A percentile compares a stretch with the other conserved stretches of the same genome.
These are phyloP conservation scores for Apamea epomidion DNA, from an alignment of 2,888 invertebrate species.

Conservation along the genomic window DNA sequence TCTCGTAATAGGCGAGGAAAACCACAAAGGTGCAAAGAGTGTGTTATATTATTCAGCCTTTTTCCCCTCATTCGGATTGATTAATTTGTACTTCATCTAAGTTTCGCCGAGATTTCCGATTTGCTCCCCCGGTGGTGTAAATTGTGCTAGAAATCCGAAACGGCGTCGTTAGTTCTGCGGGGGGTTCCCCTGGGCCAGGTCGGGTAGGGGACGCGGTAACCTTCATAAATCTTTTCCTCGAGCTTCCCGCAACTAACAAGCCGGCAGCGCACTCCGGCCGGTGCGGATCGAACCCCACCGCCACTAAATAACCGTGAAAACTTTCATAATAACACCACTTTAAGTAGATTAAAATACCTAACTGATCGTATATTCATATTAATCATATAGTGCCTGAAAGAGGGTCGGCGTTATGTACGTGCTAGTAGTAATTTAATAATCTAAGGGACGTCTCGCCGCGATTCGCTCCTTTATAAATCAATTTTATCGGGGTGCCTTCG, in stretches of 20 bases:
- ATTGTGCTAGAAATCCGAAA: conserved; percentile 88
- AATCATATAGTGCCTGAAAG: conserved; percentile 79
- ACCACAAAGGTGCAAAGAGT: conserved; percentile 70
- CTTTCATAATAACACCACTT: conserved; percentile 85
- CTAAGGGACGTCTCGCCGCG: conserved; percentile 79
- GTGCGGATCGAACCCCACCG: conserved; percentile 70
- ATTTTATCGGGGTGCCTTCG: conserved; percentile 81
- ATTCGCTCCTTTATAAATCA: conserved; percentile 82
- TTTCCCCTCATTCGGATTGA: conserved; percentile 77
- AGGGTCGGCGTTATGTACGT: conserved; percentile 75
- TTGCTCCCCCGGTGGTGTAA: conserved; percentile 83
- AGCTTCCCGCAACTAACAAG: conserved; percentile 88
- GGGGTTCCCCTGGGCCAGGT: conserved; percentile 85
- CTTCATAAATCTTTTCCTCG: conserved; percentile 89
- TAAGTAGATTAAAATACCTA: conserved; percentile 84
- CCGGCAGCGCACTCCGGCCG: conserved; percentile 73
- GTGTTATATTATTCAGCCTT: conserved; percentile 75
- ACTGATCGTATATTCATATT: conserved; percentile 81
- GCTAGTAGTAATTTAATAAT: conserved; percentile 83
- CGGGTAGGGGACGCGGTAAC: conserved; percentile 83
- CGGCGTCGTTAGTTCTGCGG: conserved; percentile 88
- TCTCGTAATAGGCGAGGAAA: conserved; percentile 38
- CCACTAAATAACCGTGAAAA: conserved; percentile 84
- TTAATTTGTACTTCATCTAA: conserved; percentile 83
- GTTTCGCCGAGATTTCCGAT: conserved; percentile 83